Evolutionary conservation across 1,140 invertebrate genomes (phyloP).

Genomic region (Drosophila gunungcola): DNA sequence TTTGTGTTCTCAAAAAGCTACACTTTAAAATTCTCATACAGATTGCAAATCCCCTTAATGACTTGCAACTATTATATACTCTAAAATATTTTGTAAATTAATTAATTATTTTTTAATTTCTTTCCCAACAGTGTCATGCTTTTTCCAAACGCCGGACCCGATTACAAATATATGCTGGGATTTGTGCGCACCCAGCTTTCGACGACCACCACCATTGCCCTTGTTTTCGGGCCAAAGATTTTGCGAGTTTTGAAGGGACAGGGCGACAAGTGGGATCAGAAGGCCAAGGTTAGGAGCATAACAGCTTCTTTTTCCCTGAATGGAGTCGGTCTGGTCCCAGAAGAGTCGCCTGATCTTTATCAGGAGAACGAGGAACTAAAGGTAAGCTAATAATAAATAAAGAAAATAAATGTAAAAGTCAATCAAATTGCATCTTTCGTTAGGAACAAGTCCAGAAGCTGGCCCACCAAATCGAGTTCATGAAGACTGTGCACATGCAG

Average conservation of each 20-base stretch:
- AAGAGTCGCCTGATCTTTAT: slow-evolving; percentile 93
- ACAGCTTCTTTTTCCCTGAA: slow-evolving; percentile 94
- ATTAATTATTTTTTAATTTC: neutral
- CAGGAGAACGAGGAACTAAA: slow-evolving; percentile 96
- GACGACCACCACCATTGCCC: slow-evolving; percentile 92
- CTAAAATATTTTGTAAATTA: no score
- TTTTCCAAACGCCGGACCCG: slow-evolving; percentile 93
- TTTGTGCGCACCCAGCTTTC: slow-evolving; percentile 94
- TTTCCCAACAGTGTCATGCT: slow-evolving; percentile 87
- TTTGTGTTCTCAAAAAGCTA: no score
- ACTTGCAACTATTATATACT: no score
- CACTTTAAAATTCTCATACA: no score
- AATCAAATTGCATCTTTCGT: neutral
- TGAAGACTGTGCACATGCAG: slow-evolving; percentile 97
- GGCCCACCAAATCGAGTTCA: slow-evolving; percentile 95
- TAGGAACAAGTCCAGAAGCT: slow-evolving; percentile 96
- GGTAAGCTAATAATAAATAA: slow-evolving; percentile 85
- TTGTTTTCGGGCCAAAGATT: slow-evolving; percentile 95
- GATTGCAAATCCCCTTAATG: no score
- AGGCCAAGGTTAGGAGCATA: slow-evolving; percentile 91
- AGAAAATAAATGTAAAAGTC: accelerated
- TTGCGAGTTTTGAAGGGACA: slow-evolving; percentile 91
- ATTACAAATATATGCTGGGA: slow-evolving; percentile 94
- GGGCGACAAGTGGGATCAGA: slow-evolving; percentile 94
- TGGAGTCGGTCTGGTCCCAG: slow-evolving; percentile 90